phyloP scores from a whole-genome alignment of 2,888 invertebrate species.

The Opisthograptis luteolata region DNA sequence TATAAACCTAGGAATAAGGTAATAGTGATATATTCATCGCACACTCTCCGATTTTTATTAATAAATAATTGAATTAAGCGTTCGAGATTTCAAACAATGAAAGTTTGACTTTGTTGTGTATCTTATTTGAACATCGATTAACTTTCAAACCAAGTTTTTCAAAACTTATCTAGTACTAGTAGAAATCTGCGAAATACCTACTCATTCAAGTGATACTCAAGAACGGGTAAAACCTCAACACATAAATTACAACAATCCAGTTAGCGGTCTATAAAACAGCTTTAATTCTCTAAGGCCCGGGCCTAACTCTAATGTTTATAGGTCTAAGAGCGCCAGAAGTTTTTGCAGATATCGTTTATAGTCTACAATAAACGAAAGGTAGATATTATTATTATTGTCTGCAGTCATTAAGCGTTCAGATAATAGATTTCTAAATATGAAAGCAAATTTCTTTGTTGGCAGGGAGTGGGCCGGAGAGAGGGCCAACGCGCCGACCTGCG shows the following conservation, averaged over 20 bases:
- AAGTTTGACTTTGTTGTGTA: too few relatives aligned
- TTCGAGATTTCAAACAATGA: too few relatives aligned
- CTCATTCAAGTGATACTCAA: slow-evolving; percentile 2
- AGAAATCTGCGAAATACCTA: background rate
- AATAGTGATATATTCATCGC: too few relatives aligned
- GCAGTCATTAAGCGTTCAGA: slow-evolving; percentile 29
- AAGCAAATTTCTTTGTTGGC: slow-evolving; percentile 38
- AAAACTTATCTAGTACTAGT: too few relatives aligned
- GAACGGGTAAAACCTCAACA: slow-evolving; percentile 27
- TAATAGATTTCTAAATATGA: slow-evolving; percentile 31
- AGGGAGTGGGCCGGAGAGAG: slow-evolving; percentile 21
- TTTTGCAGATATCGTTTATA: slow-evolving; percentile 27
- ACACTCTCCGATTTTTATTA: too few relatives aligned
- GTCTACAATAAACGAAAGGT: slow-evolving; percentile 8
- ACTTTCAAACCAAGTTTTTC: background rate
- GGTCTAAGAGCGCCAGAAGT: slow-evolving; percentile 14
- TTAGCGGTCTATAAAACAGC: slow-evolving; percentile 36
- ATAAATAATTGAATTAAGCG: too few relatives aligned
- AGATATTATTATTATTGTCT: slow-evolving; percentile 18
- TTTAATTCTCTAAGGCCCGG: slow-evolving; percentile 40
- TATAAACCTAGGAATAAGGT: too few relatives aligned
- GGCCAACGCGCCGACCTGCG: slow-evolving; percentile 34
- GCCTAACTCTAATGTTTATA: slow-evolving; percentile 37
- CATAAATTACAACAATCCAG: slow-evolving; percentile 37
- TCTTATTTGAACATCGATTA: background rate